A percentile compares a stretch with the other conserved stretches of the same genome.
These are phyloP conservation scores for Miniopterus natalensis DNA, from an alignment of 2,113 vertebrate genomes.

Conservation along the genomic window DNA sequence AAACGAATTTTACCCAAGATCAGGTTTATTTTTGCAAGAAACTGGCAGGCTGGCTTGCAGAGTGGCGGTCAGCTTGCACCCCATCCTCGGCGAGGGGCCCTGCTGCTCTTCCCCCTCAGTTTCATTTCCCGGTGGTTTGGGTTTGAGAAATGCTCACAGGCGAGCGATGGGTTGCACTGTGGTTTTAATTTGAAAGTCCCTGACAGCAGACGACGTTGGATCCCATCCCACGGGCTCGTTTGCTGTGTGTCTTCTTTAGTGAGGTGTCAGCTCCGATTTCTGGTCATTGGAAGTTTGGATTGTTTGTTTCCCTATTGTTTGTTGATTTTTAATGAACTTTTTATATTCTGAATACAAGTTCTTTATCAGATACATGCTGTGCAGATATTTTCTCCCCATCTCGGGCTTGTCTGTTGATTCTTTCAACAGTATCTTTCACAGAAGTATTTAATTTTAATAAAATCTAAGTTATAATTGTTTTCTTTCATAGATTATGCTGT, in stretches of 20 bases:
- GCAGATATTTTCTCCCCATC: not conserved
- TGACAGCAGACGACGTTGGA: not conserved
- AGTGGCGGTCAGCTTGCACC: not conserved
- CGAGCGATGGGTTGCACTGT: not conserved
- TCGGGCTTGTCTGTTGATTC: not conserved
- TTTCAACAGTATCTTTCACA: not conserved
- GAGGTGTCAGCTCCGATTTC: not conserved
- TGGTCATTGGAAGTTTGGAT: not conserved
- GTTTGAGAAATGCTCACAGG: not conserved
- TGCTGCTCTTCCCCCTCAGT: not conserved
- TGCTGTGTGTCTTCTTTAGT: not conserved
- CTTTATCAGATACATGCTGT: not conserved
- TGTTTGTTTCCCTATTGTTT: not conserved
- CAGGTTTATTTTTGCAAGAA: not conserved
- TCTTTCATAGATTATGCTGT: not conserved
- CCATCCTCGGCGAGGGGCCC: not conserved
- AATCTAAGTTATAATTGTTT: not conserved
- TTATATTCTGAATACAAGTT: not conserved
- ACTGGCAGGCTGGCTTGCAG: not conserved
- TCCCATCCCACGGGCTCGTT: not conserved
- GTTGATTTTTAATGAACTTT: not conserved
- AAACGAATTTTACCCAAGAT: not conserved
- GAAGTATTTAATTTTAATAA: not conserved
- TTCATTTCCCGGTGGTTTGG: not conserved
- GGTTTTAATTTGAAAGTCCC: not conserved